A percentile compares a stretch with the other conserved stretches of the same genome.
Conservation (phyloP, 2,797 vertebrate species). For the Rhinophrynus dorsalis region DNA sequence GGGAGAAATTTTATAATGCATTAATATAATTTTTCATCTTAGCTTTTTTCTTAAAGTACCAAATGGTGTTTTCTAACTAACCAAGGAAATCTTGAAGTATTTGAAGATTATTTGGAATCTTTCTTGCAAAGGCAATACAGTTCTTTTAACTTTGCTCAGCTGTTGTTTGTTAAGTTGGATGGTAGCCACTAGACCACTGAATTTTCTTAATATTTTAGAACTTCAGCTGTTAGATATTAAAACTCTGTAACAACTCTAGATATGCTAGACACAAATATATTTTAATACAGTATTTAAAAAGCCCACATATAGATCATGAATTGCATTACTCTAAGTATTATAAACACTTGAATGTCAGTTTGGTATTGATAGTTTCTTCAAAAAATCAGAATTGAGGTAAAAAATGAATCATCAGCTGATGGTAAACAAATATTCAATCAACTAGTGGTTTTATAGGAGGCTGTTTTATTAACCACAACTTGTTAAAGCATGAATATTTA, state of each 20-base stretch:
- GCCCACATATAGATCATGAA: no score
- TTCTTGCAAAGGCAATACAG: neutral
- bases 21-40: no score
- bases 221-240: neutral
- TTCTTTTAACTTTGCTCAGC: neutral
- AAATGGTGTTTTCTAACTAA: neutral
- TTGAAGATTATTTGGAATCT: neutral
- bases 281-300: neutral
- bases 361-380: no score
- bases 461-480: no score
- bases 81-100: neutral
- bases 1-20: no score
- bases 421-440: no score
- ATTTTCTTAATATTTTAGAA: neutral
- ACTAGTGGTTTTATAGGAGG: no score
- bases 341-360: no score
- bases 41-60: neutral
- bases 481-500: no score
- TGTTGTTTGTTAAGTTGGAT: neutral
- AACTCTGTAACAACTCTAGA: neutral
- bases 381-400: no score
- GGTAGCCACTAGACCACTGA: neutral
- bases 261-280: neutral
- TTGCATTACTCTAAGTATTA: no score
- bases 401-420: no score